A percentile compares a stretch with the other conserved stretches of the same genome.
Conservation (phyloP, 2,888 invertebrate species). For the Augiades crinisus region DNA sequence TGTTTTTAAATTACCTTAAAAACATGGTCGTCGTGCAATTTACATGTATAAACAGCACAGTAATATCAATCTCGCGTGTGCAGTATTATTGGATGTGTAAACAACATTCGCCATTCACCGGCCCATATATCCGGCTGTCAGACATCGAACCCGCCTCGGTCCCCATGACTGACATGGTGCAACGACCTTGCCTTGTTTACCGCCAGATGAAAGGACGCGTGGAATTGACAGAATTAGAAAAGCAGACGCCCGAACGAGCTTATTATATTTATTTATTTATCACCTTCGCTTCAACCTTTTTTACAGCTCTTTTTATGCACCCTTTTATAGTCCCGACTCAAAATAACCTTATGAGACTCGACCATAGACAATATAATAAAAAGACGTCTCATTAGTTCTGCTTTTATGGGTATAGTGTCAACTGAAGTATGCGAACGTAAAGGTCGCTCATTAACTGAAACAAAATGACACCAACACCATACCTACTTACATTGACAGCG, state of each 20-base stretch:
- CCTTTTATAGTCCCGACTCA: constrained; percentile 10
- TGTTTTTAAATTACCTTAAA: too few species aligned
- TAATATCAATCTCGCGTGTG: neutral
- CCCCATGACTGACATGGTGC: constrained; percentile 33
- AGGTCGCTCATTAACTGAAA: too few species aligned
- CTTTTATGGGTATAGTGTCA: too few species aligned
- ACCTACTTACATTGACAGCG: too few species aligned
- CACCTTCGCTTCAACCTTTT: constrained; percentile 10
- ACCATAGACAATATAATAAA: too few species aligned
- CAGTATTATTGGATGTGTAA: constrained; percentile 21
- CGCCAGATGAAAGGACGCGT: constrained; percentile 33
- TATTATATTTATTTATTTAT: constrained; percentile 14
- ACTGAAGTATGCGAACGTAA: too few species aligned
- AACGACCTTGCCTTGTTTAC: constrained; percentile 39
- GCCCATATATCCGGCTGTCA: constrained; percentile 38
- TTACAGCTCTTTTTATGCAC: constrained; percentile 17
- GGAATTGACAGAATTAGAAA: constrained; percentile 27
- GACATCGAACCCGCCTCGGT: constrained; percentile 35
- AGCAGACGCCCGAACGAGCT: constrained; percentile 12
- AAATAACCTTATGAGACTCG: constrained; percentile 10
- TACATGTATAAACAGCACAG: too few species aligned
- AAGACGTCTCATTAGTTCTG: too few species aligned
- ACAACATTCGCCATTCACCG: constrained; percentile 35
- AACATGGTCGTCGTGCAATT: too few species aligned
- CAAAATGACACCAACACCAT: too few species aligned